phyloP scores from a whole-genome alignment of 2,797 vertebrate genomes.

The Monodelphis domestica region DNA sequence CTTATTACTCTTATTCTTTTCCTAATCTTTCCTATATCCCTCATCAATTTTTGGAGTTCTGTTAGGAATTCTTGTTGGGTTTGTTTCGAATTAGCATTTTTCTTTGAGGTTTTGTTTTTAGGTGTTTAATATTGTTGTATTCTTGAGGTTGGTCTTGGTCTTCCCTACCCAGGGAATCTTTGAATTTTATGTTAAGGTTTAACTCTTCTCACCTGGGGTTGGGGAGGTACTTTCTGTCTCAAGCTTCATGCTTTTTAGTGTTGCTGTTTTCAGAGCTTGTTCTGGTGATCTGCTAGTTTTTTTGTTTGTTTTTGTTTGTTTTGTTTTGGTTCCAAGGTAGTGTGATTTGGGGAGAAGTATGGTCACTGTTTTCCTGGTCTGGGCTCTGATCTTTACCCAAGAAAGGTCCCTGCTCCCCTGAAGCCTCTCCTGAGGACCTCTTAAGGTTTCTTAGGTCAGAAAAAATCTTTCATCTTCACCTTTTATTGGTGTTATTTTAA shows the following conservation, averaged over 20 bases:
- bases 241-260: background rate
- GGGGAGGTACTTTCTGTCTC: background rate
- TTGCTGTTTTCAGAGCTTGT: background rate
- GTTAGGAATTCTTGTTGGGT: background rate
- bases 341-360: background rate
- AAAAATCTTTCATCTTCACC: background rate
- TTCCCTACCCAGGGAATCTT: background rate
- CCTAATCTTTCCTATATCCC: background rate
- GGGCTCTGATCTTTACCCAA: too few species aligned
- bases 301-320: too few species aligned
- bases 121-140: background rate
- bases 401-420: too few species aligned
- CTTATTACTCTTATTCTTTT: too few species aligned
- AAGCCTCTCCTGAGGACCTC: too few species aligned
- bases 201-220: background rate
- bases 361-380: too few species aligned
- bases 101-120: background rate
- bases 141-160: background rate
- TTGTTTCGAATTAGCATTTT: background rate
- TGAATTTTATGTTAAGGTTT: background rate
- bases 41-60: too few species aligned
- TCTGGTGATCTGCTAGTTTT: background rate
- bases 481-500: background rate
- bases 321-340: background rate
- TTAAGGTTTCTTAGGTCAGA: background rate